Conservation (phyloP, 1,140 invertebrate genomes). For the Philopotamus ludificatus region DNA sequence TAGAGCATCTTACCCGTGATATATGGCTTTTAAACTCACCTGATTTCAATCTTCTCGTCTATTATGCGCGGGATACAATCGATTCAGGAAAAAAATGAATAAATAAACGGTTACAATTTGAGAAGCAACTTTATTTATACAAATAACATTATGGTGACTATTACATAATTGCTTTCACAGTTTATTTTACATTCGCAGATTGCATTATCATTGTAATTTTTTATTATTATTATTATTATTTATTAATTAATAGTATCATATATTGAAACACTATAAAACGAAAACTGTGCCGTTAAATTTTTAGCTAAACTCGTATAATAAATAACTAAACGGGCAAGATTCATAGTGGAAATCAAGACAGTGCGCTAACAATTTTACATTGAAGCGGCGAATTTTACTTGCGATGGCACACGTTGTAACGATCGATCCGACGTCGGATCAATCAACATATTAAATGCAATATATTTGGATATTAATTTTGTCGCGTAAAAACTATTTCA, state of each 20-base stretch:
- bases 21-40: too few relatives aligned
- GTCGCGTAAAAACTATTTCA: too few relatives aligned
- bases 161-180: background rate
- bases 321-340: background rate
- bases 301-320: background rate
- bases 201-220: background rate
- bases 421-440: background rate
- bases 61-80: too few relatives aligned
- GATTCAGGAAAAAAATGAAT: too few relatives aligned
- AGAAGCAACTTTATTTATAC: slow-evolving; percentile 4
- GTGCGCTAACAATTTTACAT: background rate
- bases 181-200: background rate
- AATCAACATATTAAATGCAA: background rate
- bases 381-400: background rate
- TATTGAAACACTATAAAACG: background rate
- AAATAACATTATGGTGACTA: background rate
- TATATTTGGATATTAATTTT: too few relatives aligned
- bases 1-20: too few relatives aligned
- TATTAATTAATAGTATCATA: too few relatives aligned
- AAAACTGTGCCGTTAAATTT: background rate
- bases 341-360: background rate
- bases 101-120: slow-evolving; percentile 11
- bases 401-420: background rate
- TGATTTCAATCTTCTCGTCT: too few relatives aligned
- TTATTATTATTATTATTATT: too few relatives aligned